Evolutionary conservation across 2,888 invertebrate species (phyloP), one percentile per base, ranked within the genome.

Genomic region (Alloplasta piceator): DNA sequence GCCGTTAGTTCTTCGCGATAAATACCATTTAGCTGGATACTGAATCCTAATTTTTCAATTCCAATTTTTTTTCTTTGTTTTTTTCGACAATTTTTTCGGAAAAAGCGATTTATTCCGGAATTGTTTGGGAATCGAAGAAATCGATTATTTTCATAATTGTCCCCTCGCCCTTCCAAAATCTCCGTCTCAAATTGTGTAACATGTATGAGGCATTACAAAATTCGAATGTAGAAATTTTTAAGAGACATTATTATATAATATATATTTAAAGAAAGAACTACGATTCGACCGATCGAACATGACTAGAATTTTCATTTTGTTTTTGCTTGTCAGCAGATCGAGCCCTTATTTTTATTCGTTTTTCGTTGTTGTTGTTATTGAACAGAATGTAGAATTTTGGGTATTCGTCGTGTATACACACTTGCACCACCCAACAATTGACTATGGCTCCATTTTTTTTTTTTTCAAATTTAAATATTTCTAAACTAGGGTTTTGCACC

Each of bases 231-330:
- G 50, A 80, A 71, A 70, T 60, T 46, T 26, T 26, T 26, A 26
- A 2, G 26, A 26, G 26, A 26, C 26, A 58, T n/a, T n/a, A n/a
- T n/a, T 75, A 74, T 79, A 60, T 43, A 48, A 66, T 64, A 60
- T 46, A 43, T 10, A 55, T 64, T 63, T 9, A 66, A 71, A 60
- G 61, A 60, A 46, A 74, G 1, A 61, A 64, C 50, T 66, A 5
- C 68, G 63, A 77, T 73, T 58, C 52, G 68, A 73, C 36, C 72
- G 72, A 80, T 68, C 73, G 68, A 77, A 52, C 68, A 55, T 77
- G 76, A 80, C 77, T 80, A 80, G 76, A 77, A 73, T 77, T 68
- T 70, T 77, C 50, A 5, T 48, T 67, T 75, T 46, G 36, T 48
- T 55, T 38, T 26, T 26, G 26, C 26, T 26, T 3, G 26, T 26